Conservation (phyloP, 2,797 vertebrate genomes). For the Iguana delicatissima region DNA sequence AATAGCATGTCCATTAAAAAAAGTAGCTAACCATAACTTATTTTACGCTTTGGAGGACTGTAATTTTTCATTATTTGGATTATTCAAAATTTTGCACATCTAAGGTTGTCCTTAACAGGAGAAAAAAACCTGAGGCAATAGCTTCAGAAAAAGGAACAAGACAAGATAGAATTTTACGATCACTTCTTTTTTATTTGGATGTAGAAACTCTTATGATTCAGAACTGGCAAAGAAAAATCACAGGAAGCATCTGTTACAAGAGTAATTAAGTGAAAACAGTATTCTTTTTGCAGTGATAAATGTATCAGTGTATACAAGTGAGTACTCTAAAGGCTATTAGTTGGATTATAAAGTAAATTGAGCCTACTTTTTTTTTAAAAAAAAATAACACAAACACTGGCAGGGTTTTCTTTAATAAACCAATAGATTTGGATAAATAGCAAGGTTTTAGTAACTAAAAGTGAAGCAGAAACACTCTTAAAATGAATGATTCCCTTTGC, state of each 20-base stretch:
- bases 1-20: not conserved
- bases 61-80: not conserved
- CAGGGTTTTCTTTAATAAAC: not conserved
- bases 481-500: not conserved
- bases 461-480: not conserved
- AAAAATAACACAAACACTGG: not conserved
- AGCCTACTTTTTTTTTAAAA: not conserved
- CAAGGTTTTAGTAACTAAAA: not conserved
- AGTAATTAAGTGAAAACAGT: not conserved
- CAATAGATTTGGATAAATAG: not conserved
- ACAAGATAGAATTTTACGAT: not conserved
- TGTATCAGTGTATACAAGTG: not conserved
- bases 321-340: not conserved
- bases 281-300: not conserved
- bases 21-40: not conserved
- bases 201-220: not conserved
- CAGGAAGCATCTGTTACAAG: not conserved
- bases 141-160: not conserved
- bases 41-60: not conserved
- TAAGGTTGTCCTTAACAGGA: not conserved
- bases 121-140: not conserved
- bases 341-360: not conserved
- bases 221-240: not conserved
- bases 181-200: not conserved
- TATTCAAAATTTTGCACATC: not conserved